A percentile compares a stretch with the other conserved stretches of the same genome.
phyloP scores from a whole-genome alignment of 2,113 vertebrate species.

The Hippoglossus stenolepis region DNA sequence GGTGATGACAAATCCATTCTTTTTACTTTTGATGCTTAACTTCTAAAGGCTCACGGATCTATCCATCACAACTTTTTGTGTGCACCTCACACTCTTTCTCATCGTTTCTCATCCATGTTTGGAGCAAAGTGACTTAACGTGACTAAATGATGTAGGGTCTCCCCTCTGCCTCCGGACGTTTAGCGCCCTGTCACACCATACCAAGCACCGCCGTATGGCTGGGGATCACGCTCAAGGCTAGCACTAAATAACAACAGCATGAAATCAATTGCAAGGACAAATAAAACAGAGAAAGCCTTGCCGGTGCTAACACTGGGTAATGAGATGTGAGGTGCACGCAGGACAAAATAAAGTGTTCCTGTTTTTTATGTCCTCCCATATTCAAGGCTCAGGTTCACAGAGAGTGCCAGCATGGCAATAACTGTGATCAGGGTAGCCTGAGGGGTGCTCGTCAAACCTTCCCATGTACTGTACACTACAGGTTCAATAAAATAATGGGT shows the following conservation, averaged over 20 bases:
- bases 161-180: constrained; percentile 41
- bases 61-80: constrained; percentile 21
- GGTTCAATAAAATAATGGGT: constrained; percentile 37
- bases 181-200: constrained; percentile 43
- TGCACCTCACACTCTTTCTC: background rate
- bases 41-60: constrained; percentile 8
- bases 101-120: background rate
- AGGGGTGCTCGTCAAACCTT: constrained; percentile 34
- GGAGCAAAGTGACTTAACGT: constrained; percentile 26
- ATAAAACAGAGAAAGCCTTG: constrained; percentile 40
- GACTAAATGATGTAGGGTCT: constrained; percentile 46
- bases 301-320: constrained; percentile 32
- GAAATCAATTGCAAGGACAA: constrained; percentile 67
- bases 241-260: constrained; percentile 68
- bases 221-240: constrained; percentile 48
- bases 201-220: constrained; percentile 17
- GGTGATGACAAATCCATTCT: background rate
- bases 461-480: constrained; percentile 13
- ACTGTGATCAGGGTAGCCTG: constrained; percentile 43
- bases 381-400: constrained; percentile 55
- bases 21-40: constrained; percentile 27
- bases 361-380: constrained; percentile 40
- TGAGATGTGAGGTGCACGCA: constrained; percentile 38
- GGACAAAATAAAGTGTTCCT: constrained; percentile 46
- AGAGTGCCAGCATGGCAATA: constrained; percentile 48